Evolutionary conservation across 37 sponge, comb jelly and placozoan genomes (phyloP).

Genomic region (Spongilla lacustris): DNA sequence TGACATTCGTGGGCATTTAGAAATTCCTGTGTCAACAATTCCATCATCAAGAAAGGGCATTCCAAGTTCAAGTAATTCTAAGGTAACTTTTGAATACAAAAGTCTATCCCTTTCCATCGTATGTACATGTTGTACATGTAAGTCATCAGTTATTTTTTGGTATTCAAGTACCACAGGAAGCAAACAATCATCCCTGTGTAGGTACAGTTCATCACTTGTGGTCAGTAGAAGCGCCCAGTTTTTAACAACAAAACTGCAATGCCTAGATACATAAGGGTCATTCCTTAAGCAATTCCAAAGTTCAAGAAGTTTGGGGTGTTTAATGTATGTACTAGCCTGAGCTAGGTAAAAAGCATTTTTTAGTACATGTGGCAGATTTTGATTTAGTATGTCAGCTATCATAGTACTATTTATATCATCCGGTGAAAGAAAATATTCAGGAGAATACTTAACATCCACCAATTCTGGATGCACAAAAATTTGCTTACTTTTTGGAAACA

Average conservation of each 20-base stretch:
- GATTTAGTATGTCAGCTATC: background rate
- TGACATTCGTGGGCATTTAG: background rate
- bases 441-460: constrained; percentile 5
- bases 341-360: background rate
- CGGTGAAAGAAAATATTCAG: background rate
- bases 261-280: background rate
- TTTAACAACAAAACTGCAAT: background rate
- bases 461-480: constrained; percentile 39
- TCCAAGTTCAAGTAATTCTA: background rate
- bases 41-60: constrained; percentile 33
- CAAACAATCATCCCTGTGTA: background rate
- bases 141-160: background rate
- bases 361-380: background rate
- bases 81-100: background rate
- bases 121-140: background rate
- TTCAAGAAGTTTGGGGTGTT: background rate
- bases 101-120: background rate
- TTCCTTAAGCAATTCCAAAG: constrained; percentile 8
- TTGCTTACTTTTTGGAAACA: constrained; percentile 12
- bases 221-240: constrained; percentile 1
- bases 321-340: background rate
- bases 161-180: background rate
- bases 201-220: background rate
- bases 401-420: background rate
- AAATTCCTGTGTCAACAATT: background rate